phyloP scores from a whole-genome alignment of 2,888 invertebrate genomes.

The Bombyx huttoni region DNA sequence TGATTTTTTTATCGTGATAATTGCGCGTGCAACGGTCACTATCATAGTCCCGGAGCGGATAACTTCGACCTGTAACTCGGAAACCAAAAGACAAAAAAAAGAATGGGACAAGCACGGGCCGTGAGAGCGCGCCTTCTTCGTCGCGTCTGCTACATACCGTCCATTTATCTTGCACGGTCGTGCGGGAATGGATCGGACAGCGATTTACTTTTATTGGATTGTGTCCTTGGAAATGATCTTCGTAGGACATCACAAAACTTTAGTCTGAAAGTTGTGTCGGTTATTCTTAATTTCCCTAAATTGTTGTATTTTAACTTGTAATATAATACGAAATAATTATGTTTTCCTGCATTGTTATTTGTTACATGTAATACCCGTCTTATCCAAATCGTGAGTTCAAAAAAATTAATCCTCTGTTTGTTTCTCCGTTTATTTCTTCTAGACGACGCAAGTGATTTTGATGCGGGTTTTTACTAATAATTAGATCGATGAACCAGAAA shows the following conservation, averaged over 20 bases:
- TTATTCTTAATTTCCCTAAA: too few relatives aligned
- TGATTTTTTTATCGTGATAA: constrained; percentile 47
- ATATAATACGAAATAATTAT: too few relatives aligned
- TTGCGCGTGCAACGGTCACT: constrained; percentile 60
- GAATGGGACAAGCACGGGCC: constrained; percentile 62
- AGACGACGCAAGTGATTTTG: too few relatives aligned
- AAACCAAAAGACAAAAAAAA: constrained; percentile 64
- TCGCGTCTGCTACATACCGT: constrained; percentile 40
- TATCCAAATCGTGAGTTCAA: too few relatives aligned
- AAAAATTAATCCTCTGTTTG: too few relatives aligned
- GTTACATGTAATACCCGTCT: too few relatives aligned
- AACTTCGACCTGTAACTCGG: constrained; percentile 64
- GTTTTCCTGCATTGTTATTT: too few relatives aligned
- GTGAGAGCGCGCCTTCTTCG: constrained; percentile 66
- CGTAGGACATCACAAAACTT: not conserved
- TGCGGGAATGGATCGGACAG: constrained; percentile 63
- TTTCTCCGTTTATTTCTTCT: too few relatives aligned
- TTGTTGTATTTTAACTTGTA: too few relatives aligned
- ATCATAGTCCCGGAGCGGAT: constrained; percentile 40
- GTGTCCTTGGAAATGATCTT: constrained; percentile 67
- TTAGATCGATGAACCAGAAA: too few relatives aligned
- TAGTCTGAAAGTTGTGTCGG: too few relatives aligned
- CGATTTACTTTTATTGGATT: constrained; percentile 67
- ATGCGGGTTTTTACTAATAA: too few relatives aligned
- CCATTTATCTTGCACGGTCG: constrained; percentile 71